phyloP scores from a whole-genome alignment of 92 coral and sea anemone genomes.

The Chrysogorgia sp. region DNA sequence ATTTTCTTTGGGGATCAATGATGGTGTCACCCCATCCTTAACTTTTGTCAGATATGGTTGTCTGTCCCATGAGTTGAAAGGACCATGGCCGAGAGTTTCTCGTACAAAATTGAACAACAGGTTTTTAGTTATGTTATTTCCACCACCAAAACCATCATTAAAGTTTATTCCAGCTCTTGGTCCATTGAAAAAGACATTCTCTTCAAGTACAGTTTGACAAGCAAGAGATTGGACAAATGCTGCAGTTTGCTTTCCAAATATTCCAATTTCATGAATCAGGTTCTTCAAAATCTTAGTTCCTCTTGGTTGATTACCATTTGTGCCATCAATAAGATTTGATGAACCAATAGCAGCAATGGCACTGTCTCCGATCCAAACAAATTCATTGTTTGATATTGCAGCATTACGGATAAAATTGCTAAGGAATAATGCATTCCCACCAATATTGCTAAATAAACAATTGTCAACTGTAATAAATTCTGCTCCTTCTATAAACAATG shows the following conservation, averaged over 20 bases:
- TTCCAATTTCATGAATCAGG: conserved; percentile 40
- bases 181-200: conserved; percentile 42
- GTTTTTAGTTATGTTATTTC: conserved; percentile 27
- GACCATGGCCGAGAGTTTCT: conserved; percentile 42
- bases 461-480: conserved; percentile 6
- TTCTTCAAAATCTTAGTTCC: conserved; percentile 29
- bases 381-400: conserved; percentile 36
- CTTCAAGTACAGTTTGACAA: conserved; percentile 27
- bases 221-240: conserved; percentile 32
- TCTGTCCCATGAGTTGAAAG: conserved; percentile 49
- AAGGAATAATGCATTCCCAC: conserved; percentile 43
- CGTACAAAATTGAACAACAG: conserved; percentile 41
- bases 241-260: conserved; percentile 46
- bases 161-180: conserved; percentile 42
- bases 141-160: conserved; percentile 45
- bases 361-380: conserved; percentile 45
- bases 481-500: conserved; percentile 43
- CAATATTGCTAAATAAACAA: conserved; percentile 33
- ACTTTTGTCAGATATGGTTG: conserved; percentile 44
- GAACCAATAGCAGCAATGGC: conserved; percentile 37
- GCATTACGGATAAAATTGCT: conserved; percentile 40
- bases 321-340: conserved; percentile 39
- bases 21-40: conserved; percentile 19
- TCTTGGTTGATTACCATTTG: conserved; percentile 39
- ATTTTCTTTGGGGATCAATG: conserved; percentile 32